These are phyloP conservation scores for Salarias fasciatus DNA, from an alignment of 2,797 vertebrate species.

Conservation along the genomic window DNA sequence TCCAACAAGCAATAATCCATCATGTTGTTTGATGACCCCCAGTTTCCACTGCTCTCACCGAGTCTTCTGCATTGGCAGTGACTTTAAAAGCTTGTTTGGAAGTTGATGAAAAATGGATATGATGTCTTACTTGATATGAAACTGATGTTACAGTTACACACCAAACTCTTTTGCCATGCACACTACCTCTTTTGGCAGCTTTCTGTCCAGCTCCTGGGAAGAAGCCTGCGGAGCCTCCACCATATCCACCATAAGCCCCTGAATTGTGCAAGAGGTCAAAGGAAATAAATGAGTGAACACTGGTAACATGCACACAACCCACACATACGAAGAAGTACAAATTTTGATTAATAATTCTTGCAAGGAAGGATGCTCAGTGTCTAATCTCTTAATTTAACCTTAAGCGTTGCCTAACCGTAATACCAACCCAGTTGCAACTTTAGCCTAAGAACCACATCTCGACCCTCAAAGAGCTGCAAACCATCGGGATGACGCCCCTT, in stretches of 20 bases:
- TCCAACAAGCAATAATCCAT: constrained; percentile 27
- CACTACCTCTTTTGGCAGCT: constrained; percentile 81
- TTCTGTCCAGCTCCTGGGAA: constrained; percentile 78
- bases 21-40: constrained; percentile 22
- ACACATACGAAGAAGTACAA: not conserved
- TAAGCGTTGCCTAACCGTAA: too few species aligned
- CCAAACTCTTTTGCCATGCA: constrained; percentile 1
- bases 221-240: constrained; percentile 65
- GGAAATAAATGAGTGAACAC: not conserved
- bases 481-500: too few species aligned
- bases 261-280: constrained; percentile 9
- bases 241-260: constrained; percentile 79
- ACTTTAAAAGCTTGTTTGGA: constrained; percentile 6
- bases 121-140: not conserved
- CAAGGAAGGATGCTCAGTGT: too few species aligned
- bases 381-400: too few species aligned
- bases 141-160: constrained; percentile 8
- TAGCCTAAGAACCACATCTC: too few species aligned
- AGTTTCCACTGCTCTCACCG: constrained; percentile 4
- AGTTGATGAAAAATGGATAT: constrained; percentile 5
- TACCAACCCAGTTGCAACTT: too few species aligned
- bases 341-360: not conserved
- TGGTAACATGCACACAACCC: too few species aligned
- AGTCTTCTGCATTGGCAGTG: not conserved
- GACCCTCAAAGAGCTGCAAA: too few species aligned